phyloP scores from a whole-genome alignment of 2,888 invertebrate genomes.

The Troglohyphantes excavatus region DNA sequence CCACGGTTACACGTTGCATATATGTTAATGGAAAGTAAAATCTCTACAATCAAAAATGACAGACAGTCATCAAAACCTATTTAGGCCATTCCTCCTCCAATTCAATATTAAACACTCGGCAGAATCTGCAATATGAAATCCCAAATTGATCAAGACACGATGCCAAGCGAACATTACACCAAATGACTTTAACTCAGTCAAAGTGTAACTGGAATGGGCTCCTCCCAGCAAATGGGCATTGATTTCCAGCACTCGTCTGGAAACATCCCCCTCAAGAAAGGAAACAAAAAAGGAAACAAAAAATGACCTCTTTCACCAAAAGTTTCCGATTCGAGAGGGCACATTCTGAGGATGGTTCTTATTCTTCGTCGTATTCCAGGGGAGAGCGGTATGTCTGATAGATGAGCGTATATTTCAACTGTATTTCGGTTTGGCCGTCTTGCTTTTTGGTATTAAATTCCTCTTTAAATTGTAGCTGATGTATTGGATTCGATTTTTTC shows the following conservation, averaged over 20 bases:
- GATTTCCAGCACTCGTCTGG: slow-evolving; percentile 36
- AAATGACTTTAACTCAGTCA: slow-evolving; percentile 43
- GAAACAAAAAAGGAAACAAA: slow-evolving; percentile 25
- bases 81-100: not conserved
- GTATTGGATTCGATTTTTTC: slow-evolving; percentile 44
- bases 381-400: slow-evolving; percentile 27
- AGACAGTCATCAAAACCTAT: too few relatives aligned
- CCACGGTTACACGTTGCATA: too few relatives aligned
- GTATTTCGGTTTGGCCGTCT: slow-evolving; percentile 16
- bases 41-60: not conserved
- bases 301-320: slow-evolving; percentile 64
- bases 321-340: slow-evolving; percentile 46
- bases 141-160: slow-evolving; percentile 27
- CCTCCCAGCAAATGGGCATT: slow-evolving; percentile 59
- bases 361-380: not conserved
- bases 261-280: slow-evolving; percentile 36
- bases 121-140: slow-evolving; percentile 15
- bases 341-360: slow-evolving; percentile 37
- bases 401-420: slow-evolving; percentile 61
- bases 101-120: not conserved
- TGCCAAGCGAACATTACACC: slow-evolving; percentile 13
- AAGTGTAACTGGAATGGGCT: slow-evolving; percentile 33
- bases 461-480: slow-evolving; percentile 43
- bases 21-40: too few relatives aligned
- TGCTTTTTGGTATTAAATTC: slow-evolving; percentile 59